A percentile compares a stretch with the other conserved stretches of the same genome.
Conservation (phyloP, 2,888 invertebrate genomes). For the Bombylius discolor region DNA sequence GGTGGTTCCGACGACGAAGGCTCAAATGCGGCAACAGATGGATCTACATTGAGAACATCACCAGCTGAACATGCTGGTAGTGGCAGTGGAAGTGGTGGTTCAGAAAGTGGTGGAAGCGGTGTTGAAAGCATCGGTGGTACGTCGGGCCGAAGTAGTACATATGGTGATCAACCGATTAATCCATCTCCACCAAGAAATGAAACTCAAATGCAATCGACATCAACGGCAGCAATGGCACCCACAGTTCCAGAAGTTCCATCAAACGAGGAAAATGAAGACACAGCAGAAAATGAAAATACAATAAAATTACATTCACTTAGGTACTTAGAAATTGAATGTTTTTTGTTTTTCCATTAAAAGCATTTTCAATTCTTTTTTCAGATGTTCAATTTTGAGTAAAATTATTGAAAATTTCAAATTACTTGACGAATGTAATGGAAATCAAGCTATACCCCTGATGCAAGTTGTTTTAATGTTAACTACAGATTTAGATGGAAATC, state of each 20-base stretch:
- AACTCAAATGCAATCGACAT: slow-evolving; percentile 14
- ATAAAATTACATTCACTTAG: slow-evolving; percentile 32
- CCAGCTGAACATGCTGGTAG: slow-evolving; percentile 64
- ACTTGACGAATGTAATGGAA: slow-evolving; percentile 64
- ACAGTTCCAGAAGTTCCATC: slow-evolving; percentile 17
- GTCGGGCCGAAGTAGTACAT: slow-evolving; percentile 86
- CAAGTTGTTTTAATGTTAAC: slow-evolving; percentile 85
- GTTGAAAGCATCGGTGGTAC: slow-evolving; percentile 89
- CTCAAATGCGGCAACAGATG: slow-evolving; percentile 89
- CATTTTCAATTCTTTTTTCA: slow-evolving; percentile 9
- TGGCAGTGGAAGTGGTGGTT: slow-evolving; percentile 59
- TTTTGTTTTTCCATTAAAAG: not conserved
- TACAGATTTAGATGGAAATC: slow-evolving; percentile 74
- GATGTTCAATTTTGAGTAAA: slow-evolving; percentile 52
- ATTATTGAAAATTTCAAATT: slow-evolving; percentile 66
- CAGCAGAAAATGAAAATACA: slow-evolving; percentile 30
- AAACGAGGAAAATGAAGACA: slow-evolving; percentile 25
- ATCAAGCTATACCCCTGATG: slow-evolving; percentile 79
- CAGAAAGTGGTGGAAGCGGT: slow-evolving; percentile 84
- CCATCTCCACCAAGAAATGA: slow-evolving; percentile 30
- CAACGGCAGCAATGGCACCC: slow-evolving; percentile 9
- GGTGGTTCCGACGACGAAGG: slow-evolving; percentile 89
- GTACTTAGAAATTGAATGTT: slow-evolving; percentile 15
- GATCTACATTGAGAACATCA: slow-evolving; percentile 76
- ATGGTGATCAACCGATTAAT: slow-evolving; percentile 49